Conservation (phyloP, 2,113 vertebrate species). For the Toxotes chatareus region DNA sequence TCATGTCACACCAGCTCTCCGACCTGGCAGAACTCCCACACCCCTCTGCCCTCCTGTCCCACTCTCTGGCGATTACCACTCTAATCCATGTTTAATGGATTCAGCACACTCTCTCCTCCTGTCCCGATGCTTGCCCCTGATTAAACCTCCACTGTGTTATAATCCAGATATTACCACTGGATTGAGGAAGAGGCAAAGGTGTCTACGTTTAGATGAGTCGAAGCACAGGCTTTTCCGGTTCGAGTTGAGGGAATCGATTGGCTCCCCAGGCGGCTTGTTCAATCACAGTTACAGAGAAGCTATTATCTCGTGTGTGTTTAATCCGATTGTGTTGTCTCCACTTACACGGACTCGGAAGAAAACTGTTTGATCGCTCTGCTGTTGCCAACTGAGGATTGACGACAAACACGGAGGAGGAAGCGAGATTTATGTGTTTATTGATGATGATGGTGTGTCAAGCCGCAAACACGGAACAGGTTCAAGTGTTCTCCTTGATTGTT, state of each 20-base stretch:
- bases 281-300: conserved; percentile 64
- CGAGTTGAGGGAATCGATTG: conserved; percentile 52
- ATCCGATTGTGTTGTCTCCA: conserved; percentile 47
- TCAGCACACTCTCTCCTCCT: conserved; percentile 58
- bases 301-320: conserved; percentile 62
- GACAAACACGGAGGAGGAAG: not conserved
- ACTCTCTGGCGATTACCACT: conserved; percentile 73
- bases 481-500: conserved; percentile 35
- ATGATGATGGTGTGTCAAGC: conserved; percentile 35
- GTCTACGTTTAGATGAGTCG: conserved; percentile 39
- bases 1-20: conserved; percentile 45
- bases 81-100: conserved; percentile 82
- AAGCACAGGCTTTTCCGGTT: conserved; percentile 33
- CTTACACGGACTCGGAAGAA: conserved; percentile 23
- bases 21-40: conserved; percentile 65
- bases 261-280: conserved; percentile 45
- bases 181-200: conserved; percentile 46
- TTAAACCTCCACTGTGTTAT: conserved; percentile 69
- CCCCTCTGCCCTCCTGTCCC: conserved; percentile 56
- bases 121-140: conserved; percentile 59
- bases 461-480: conserved; percentile 41
- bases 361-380: conserved; percentile 31
- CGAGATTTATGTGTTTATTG: conserved; percentile 19
- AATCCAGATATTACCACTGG: conserved; percentile 71
- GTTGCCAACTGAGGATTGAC: not conserved